Base-by-base conservation (phyloP, 92 coral and sea anemone species). In the Parazoanthus darwini region DNA sequence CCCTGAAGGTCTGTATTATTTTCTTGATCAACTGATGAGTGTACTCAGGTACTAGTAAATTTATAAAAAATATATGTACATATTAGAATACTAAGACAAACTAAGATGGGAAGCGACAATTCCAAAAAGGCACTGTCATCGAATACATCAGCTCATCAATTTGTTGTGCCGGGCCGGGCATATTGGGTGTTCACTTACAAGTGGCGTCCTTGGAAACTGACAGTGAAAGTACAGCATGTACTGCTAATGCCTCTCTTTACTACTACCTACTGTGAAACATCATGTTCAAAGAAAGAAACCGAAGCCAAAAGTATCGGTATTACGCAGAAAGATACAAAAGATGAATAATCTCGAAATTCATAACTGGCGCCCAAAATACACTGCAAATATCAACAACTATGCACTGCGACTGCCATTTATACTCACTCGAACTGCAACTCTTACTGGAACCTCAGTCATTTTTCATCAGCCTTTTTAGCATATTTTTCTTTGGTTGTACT, bases 351-450 rank as follows among this genome's bases (percentile, higher is more conserved):
- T 56, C 42, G 18, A 23, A 25, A 42, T 39, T 67, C 25, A 22
- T 36, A 63, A 68, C 46, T 42, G 46, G 46, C 46, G 86, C 58
- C 25, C 14, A 68, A 26, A 39, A 43, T 50, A 50, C 56, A 9
- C 58, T 51, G 58, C 1, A 7, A 13, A 9, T 51, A 51, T 0
- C 16, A 51, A 51, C 13, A 0, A 7, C 7, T 7, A n/a, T 46
- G 9, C 14, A 50, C 33, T 29, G 33, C 33, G 5, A 26, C 2
- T 63, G 68, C 8, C 9, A 29, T 50, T 10, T 36, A 36, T 18
- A 90, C 98, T 89, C 82, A 96, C 99, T 93, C 99, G 84, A 54
- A 96, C 99, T 80, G 99, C 99, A 39, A 96, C 99, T 87, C 94
- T 91, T 9, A 96, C 95, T 39, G 99, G 99, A 44, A 96, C 99